These are phyloP conservation scores for Calidris pugnax DNA, from an alignment of 2,113 vertebrate genomes.

Conservation along the genomic window DNA sequence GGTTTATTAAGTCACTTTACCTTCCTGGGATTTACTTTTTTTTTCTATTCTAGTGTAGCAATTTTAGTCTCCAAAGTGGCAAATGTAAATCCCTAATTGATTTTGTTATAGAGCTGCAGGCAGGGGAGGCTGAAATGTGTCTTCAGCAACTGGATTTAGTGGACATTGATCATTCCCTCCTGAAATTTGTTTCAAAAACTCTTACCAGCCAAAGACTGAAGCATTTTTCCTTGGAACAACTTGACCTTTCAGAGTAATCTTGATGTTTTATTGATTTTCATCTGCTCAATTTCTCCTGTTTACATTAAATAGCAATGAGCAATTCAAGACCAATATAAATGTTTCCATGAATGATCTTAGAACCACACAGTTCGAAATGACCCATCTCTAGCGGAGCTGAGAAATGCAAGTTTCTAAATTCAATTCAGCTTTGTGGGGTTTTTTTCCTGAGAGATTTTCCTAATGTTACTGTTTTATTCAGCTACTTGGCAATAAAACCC, in stretches of 20 bases:
- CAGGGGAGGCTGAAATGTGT: background rate
- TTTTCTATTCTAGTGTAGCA: background rate
- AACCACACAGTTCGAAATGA: background rate
- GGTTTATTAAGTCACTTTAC: background rate
- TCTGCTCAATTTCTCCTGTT: constrained; percentile 31
- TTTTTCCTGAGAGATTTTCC: background rate
- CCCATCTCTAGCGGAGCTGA: background rate
- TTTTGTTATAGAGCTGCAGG: background rate
- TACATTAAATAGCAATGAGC: constrained; percentile 23
- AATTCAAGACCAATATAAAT: background rate
- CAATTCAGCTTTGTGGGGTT: background rate
- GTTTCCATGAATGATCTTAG: background rate
- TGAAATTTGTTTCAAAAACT: background rate
- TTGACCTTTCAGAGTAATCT: constrained; percentile 47
- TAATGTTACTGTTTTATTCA: background rate
- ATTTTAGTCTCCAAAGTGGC: background rate
- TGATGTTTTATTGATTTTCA: constrained; percentile 45
- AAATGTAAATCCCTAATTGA: constrained; percentile 18
- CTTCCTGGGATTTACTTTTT: background rate
- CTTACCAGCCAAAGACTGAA: background rate
- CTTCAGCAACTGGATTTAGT: background rate
- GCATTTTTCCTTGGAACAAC: background rate
- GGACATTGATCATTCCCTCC: background rate
- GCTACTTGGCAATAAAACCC: background rate
- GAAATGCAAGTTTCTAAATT: background rate